Evolutionary conservation across 2,113 vertebrate species (phyloP).

Genomic region (Proteles cristata): DNA sequence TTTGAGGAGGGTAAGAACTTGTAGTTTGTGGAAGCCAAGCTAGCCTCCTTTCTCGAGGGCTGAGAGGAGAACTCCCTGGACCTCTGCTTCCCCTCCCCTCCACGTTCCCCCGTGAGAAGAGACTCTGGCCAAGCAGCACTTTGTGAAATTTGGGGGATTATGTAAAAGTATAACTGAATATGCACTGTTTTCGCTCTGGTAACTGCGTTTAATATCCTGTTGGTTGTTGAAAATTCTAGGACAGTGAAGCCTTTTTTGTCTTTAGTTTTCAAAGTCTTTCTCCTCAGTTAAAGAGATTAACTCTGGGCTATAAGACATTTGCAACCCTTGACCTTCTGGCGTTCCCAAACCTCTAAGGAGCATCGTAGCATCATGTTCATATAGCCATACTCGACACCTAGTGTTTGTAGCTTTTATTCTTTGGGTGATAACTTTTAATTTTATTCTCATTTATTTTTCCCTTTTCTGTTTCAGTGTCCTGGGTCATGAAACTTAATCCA

Average conservation of each 20-base stretch:
- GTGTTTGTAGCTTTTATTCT: background rate
- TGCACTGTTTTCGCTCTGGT: background rate
- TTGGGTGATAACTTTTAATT: background rate
- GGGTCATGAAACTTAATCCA: conserved; percentile 99
- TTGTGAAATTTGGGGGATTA: background rate
- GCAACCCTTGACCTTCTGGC: background rate
- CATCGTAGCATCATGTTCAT: background rate
- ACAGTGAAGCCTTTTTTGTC: background rate
- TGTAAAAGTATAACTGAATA: background rate
- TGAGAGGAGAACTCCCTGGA: background rate
- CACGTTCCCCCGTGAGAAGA: background rate
- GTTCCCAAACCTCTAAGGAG: background rate
- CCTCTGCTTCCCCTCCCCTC: accelerated
- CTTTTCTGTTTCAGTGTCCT: conserved; percentile 90
- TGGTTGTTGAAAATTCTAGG: background rate
- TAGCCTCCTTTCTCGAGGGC: background rate
- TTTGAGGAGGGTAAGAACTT: background rate
- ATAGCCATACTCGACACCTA: background rate
- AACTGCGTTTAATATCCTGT: background rate
- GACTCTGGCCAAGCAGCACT: background rate
- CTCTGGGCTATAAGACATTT: background rate
- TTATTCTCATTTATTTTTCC: conserved; percentile 61
- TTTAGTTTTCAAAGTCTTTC: background rate
- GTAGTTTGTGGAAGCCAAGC: background rate
- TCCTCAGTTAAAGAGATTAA: background rate